These are phyloP conservation scores for Etheostoma nigrum DNA, from an alignment of 2,797 vertebrate species.

Conservation along the genomic window DNA sequence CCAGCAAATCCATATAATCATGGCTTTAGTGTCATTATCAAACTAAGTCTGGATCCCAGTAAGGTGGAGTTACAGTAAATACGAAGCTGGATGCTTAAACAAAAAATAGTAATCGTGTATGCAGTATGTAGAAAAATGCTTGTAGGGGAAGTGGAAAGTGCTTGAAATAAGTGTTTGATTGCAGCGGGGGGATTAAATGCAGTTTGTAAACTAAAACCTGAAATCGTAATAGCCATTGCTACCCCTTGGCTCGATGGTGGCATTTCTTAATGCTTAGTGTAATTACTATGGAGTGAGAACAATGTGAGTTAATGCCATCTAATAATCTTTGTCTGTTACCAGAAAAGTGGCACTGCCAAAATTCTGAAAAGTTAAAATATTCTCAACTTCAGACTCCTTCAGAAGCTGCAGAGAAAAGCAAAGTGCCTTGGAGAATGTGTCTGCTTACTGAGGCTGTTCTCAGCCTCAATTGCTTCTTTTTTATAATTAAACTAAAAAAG, in stretches of 20 bases:
- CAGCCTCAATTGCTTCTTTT: background rate
- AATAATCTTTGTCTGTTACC: background rate
- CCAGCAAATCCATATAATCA: conserved; percentile 5
- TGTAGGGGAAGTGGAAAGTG: background rate
- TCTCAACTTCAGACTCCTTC: background rate
- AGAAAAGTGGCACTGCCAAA: background rate
- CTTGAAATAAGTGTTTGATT: background rate
- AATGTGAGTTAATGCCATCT: background rate
- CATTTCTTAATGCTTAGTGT: background rate
- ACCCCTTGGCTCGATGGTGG: background rate
- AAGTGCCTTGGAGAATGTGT: background rate
- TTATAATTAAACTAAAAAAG: background rate
- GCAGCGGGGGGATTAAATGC: background rate
- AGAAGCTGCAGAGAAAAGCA: conserved; percentile 1
- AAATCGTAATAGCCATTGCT: background rate
- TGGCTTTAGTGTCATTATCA: conserved; percentile 1
- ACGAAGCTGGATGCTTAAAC: background rate
- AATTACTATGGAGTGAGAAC: background rate
- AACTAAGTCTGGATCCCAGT: background rate
- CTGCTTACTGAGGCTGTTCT: background rate
- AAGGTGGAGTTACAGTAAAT: background rate
- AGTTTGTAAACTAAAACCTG: background rate
- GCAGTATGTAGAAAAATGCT: background rate
- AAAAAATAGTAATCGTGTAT: conserved; percentile 9
- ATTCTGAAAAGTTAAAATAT: background rate